Conservation (phyloP, 2,797 vertebrate species). For the Carduelis carduelis region DNA sequence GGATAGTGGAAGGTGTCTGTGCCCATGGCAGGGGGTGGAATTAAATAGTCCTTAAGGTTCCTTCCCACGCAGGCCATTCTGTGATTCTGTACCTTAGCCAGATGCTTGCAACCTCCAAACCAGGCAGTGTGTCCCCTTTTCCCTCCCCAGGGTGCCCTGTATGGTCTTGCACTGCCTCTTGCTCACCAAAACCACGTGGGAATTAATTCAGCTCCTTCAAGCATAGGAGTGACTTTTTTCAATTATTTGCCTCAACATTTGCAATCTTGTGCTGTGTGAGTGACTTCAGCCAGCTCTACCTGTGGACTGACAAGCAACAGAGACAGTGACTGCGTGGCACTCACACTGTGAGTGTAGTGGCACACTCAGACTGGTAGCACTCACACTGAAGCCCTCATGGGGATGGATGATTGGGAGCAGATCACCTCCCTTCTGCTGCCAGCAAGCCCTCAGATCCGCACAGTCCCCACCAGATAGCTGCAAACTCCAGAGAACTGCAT, state of each 20-base stretch:
- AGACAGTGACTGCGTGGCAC: neutral
- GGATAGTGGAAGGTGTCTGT: neutral
- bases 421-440: neutral
- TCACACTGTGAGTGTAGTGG: too few relatives aligned
- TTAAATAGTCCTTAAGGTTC: neutral
- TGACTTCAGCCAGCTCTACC: neutral
- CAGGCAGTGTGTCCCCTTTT: neutral
- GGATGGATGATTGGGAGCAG: neutral
- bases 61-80: neutral
- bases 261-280: neutral
- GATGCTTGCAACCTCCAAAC: neutral
- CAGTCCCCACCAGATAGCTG: neutral
- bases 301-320: neutral
- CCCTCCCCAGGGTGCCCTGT: neutral
- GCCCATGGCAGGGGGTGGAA: neutral
- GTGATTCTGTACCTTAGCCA: neutral
- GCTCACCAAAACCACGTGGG: accelerated
- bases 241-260: neutral
- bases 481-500: neutral
- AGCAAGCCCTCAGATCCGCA: neutral
- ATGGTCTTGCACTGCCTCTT: neutral
- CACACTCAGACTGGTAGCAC: neutral
- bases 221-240: neutral
- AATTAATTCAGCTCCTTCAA: neutral
- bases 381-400: neutral